These are phyloP conservation scores for Gracilinanus agilis DNA, from an alignment of 2,113 vertebrate species.

Conservation along the genomic window DNA sequence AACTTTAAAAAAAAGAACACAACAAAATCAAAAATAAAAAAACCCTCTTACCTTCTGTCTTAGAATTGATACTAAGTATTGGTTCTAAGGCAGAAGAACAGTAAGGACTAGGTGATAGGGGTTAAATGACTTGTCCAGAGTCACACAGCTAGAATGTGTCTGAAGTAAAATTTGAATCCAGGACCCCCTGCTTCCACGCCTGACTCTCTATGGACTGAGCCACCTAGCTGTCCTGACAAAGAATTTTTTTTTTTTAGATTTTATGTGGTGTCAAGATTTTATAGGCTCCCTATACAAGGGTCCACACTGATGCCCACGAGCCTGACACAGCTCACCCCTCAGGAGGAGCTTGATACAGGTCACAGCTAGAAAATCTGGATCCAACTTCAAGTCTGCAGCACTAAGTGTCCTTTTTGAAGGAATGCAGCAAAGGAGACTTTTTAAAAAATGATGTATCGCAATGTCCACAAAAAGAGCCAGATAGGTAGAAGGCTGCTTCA, in stretches of 20 bases:
- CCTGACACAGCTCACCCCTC: constrained; percentile 56
- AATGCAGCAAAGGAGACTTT: constrained; percentile 68
- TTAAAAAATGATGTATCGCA: constrained; percentile 71
- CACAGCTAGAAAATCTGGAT: constrained; percentile 51
- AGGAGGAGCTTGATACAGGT: constrained; percentile 49
- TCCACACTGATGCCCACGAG: constrained; percentile 44
- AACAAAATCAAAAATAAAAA: too few relatives aligned
- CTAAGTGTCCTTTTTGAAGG: constrained; percentile 74
- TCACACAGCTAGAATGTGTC: too few relatives aligned
- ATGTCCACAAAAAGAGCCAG: constrained; percentile 72
- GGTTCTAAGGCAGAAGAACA: too few relatives aligned
- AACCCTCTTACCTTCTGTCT: too few relatives aligned
- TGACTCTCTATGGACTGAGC: too few relatives aligned
- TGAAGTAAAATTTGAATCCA: too few relatives aligned
- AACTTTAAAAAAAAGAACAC: too few relatives aligned
- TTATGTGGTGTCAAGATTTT: constrained; percentile 72
- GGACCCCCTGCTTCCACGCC: too few relatives aligned
- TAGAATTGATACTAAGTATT: too few relatives aligned
- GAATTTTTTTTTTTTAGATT: constrained; percentile 38
- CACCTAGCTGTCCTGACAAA: too few relatives aligned
- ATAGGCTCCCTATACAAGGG: constrained; percentile 71
- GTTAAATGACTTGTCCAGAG: too few relatives aligned
- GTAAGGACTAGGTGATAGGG: too few relatives aligned
- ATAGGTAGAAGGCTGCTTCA: constrained; percentile 70
- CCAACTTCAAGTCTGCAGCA: constrained; percentile 56